Conservation (phyloP, 2,888 invertebrate genomes). For the Cynaeus angustus region DNA sequence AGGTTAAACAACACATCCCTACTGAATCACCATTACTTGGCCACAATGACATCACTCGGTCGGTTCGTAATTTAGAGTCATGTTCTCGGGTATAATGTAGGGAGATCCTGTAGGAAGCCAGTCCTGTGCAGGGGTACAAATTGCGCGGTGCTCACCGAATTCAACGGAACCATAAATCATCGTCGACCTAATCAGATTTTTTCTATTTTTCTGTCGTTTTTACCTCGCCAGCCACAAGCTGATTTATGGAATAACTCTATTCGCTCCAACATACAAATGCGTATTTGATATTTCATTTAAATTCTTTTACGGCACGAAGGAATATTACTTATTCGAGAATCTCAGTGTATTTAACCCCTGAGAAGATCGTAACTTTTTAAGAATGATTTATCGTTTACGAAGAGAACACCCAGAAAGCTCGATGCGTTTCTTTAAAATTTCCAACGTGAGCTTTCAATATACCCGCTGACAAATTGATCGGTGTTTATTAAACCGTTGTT, state of each 20-base stretch:
- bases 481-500: slow-evolving; percentile 31
- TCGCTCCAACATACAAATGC: slow-evolving; percentile 24
- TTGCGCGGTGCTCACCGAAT: slow-evolving; percentile 31
- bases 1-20: slow-evolving; percentile 52
- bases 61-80: slow-evolving; percentile 43
- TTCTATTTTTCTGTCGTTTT: slow-evolving; percentile 39
- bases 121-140: slow-evolving; percentile 30
- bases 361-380: slow-evolving; percentile 27
- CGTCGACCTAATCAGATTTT: slow-evolving; percentile 39
- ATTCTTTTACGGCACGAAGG: slow-evolving; percentile 21
- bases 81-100: slow-evolving; percentile 31
- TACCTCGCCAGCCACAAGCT: slow-evolving; percentile 13
- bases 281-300: slow-evolving; percentile 38
- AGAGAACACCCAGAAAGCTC: slow-evolving; percentile 5
- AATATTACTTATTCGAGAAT: slow-evolving; percentile 29
- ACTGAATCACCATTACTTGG: slow-evolving; percentile 49
- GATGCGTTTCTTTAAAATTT: slow-evolving; percentile 23
- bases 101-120: slow-evolving; percentile 35
- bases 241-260: slow-evolving; percentile 36
- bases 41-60: slow-evolving; percentile 49
- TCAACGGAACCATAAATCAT: slow-evolving; percentile 35
- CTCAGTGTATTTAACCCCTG: slow-evolving; percentile 31
- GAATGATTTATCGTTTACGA: slow-evolving; percentile 37
- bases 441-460: slow-evolving; percentile 37
- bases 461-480: slow-evolving; percentile 31